phyloP scores from a whole-genome alignment of 2,797 vertebrate species.

The Sebastes glaucus region DNA sequence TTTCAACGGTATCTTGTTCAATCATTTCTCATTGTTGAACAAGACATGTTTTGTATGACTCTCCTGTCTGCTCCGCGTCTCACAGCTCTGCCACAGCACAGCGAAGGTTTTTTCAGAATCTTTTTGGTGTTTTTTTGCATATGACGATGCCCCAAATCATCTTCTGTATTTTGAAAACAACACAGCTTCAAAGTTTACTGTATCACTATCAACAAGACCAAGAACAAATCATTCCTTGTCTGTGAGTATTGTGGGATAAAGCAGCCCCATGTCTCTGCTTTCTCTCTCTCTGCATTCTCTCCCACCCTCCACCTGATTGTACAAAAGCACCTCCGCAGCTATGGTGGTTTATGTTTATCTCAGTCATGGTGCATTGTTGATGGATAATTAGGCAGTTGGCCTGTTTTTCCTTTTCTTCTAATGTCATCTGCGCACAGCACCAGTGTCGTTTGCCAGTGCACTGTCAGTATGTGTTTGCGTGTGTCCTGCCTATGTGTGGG shows the following conservation, averaged over 20 bases:
- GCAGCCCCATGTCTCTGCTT: background rate
- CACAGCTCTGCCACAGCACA: background rate
- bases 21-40: slow-evolving; percentile 18
- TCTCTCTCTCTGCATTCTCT: background rate
- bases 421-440: slow-evolving; percentile 44
- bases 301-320: slow-evolving; percentile 11
- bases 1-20: slow-evolving; percentile 8
- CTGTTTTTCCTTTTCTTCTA: slow-evolving; percentile 36
- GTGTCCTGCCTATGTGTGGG: background rate
- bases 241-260: slow-evolving; percentile 11
- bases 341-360: slow-evolving; percentile 33
- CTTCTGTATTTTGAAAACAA: slow-evolving; percentile 14
- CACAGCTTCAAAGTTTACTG: slow-evolving; percentile 4
- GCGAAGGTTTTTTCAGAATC: background rate
- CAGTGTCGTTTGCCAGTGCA: slow-evolving; percentile 24
- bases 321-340: background rate
- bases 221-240: slow-evolving; percentile 26
- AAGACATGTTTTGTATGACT: slow-evolving; percentile 20
- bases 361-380: slow-evolving; percentile 45
- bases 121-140: background rate
- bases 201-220: background rate
- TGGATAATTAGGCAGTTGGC: slow-evolving; percentile 63
- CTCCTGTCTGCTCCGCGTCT: background rate
- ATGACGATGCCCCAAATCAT: slow-evolving; percentile 7
- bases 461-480: background rate